Base-by-base conservation (phyloP, 2,888 invertebrate genomes). In the Campoplex nolae region DNA sequence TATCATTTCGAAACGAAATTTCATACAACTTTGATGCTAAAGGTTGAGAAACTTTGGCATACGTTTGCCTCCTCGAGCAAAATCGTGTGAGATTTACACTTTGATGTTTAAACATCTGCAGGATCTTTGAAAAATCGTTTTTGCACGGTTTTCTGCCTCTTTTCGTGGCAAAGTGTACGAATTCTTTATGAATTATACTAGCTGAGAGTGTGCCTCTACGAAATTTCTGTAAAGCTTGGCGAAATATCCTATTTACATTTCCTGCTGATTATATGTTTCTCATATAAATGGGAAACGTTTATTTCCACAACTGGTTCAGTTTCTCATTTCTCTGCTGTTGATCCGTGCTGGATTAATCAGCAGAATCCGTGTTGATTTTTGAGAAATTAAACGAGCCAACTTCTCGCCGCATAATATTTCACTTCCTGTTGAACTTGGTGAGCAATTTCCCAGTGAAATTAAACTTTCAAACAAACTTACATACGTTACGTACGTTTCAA, bases 1-100 rank as follows among this genome's bases (percentile, higher is more conserved):
- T 68, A 51, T 51, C 70, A 83, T 83, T 83, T 51, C 70, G 42
- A 32, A 48, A 51, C 18, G 74, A 42, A 68, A 83, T 79, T 75
- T 78, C 48, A 16, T 11, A 13, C 48, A 79, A 74, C 75, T 79
- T 86, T 83, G 74, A 75, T 38, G 28, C 56, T 28, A 32, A 78
- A 38, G 62, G 16, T 79, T 74, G 58, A 70, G 75, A 70, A 35
- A 79, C 67, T 58, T 23, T 83, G 74, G 38, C 13, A 77, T 56
- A 74, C 67, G 2, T 28, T 9, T 13, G 13, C n/a, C 2, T 32
- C 9, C 13, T 1, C 4, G 18, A 68, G 16, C 7, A 56, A 38
- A 13, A 32, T 65, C 65, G 73, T 23, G 42, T 48, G 45, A 45
- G n/a, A 58, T 23, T 56, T 45, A 48, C 45, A 28, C 73, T 82